Percentiles rank a stretch among this genome's conserved stretches.
Conservation (phyloP, 2,797 vertebrate genomes). For the Eulemur albifrons region DNA sequence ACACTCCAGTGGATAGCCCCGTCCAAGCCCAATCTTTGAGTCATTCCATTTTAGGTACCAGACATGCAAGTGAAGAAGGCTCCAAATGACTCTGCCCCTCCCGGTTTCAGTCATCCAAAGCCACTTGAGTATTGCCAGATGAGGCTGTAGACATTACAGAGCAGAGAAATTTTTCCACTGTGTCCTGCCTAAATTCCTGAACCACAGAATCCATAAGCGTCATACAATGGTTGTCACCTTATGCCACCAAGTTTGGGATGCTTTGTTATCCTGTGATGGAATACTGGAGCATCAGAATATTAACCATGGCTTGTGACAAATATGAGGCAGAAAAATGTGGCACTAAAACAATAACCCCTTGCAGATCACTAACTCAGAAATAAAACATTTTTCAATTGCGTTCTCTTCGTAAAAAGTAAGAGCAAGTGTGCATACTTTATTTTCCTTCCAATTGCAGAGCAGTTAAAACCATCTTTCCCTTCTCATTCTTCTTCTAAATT, state of each 20-base stretch:
- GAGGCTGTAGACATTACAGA: background rate
- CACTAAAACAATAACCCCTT: background rate
- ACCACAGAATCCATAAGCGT: background rate
- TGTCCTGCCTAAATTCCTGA: background rate
- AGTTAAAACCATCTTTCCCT: conserved; percentile 23
- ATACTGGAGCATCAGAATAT: background rate
- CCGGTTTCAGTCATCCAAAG: background rate
- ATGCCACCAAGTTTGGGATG: background rate
- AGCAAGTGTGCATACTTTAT: background rate
- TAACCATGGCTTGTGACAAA: background rate
- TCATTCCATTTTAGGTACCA: background rate
- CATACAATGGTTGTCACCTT: background rate
- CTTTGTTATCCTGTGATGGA: background rate
- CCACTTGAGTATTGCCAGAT: background rate
- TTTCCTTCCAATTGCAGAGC: background rate
- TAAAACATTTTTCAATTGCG: background rate
- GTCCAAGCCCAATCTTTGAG: background rate
- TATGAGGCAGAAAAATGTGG: background rate
- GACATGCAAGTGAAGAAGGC: background rate
- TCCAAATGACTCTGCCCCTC: background rate
- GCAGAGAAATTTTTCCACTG: background rate
- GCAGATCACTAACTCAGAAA: background rate
- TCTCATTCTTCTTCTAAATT: conserved; percentile 7
- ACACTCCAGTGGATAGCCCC: background rate
- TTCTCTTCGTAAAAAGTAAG: conserved; percentile 32